Percentiles rank a stretch among this genome's conserved stretches.
phyloP scores from a whole-genome alignment of 2,888 invertebrate species.

The Troilus luridus region DNA sequence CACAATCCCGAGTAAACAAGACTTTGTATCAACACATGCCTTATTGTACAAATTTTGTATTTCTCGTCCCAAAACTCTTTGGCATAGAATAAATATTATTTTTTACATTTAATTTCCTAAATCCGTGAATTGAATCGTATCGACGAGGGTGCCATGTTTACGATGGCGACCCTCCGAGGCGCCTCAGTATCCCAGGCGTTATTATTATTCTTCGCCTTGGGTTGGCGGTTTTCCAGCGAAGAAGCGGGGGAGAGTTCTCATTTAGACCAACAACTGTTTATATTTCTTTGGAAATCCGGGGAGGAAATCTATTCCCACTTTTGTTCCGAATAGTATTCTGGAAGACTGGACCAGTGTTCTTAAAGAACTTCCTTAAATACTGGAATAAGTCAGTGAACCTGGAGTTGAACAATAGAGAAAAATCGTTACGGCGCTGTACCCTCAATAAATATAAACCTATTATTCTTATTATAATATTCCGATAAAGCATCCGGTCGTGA shows the following conservation, averaged over 20 bases:
- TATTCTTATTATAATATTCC: background rate
- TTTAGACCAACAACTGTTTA: background rate
- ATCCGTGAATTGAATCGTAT: background rate
- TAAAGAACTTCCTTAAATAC: background rate
- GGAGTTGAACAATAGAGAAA: background rate
- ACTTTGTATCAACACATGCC: no score
- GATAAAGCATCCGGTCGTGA: background rate
- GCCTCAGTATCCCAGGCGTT: slow-evolving; percentile 12
- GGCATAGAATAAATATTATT: background rate
- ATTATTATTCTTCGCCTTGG: slow-evolving; percentile 18
- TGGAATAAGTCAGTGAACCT: background rate
- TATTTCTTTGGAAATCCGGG: slow-evolving; percentile 13
- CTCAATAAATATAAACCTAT: background rate
- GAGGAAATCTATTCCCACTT: background rate
- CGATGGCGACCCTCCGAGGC: background rate
- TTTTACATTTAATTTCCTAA: background rate
- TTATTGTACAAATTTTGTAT: no score
- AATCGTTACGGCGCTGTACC: background rate
- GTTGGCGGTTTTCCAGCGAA: slow-evolving; percentile 31
- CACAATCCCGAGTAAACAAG: no score
- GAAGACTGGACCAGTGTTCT: background rate
- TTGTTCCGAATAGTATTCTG: background rate
- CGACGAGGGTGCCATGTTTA: background rate
- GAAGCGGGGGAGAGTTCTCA: background rate
- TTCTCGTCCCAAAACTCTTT: no score